Evolutionary conservation across 2,797 vertebrate species (phyloP), one percentile per base, ranked within the genome.

Genomic region (Sorex maritimensis): DNA sequence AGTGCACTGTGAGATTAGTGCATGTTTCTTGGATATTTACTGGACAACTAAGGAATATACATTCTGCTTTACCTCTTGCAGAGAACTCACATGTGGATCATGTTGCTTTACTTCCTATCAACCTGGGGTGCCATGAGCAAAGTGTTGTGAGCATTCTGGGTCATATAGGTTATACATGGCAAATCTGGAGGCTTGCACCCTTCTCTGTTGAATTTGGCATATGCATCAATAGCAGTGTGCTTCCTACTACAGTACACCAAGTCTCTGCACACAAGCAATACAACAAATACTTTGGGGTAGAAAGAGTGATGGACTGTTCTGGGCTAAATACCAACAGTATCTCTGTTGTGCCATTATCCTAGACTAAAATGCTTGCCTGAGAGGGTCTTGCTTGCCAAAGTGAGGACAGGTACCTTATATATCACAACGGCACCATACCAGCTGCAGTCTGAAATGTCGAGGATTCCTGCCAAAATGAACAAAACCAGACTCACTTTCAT

Each of bases 321-420:
- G 73, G 34, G 94, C 81, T 89, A 93, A 96, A 88, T 26, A 80
- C 41, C 11, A 49, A 44, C 14, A 34, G 68, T 28, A 30, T 96
- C 95, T 89, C 94, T 85, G 69, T 72, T 79, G 94, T 81, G 69
- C 74, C 91, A 91, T 97, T 96, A 95, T 94, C 94, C 52, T 93
- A 41, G 89, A 91, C 81, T 89, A 90, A 92, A 95, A 71, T 77
- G 87, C 72, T 79, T 67, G 71, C 81, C 44, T 34, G 89, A 86
- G 71, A 58, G 52, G 34, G 69, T 67, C 58, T 86, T 75, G 86
- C n/a, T 82, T 95, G 95, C 94, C 95, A 96, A 87, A 86, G 26
- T 0, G 49, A 96, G 91, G 86, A 92, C 89, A 91, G 95, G 96
- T 93, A 91, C 81, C 52, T 13, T 34, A 87, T 85, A 87, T 30